Evolutionary conservation across 2,888 invertebrate genomes (phyloP).

Genomic region (Sinodicranocentrus sp.): DNA sequence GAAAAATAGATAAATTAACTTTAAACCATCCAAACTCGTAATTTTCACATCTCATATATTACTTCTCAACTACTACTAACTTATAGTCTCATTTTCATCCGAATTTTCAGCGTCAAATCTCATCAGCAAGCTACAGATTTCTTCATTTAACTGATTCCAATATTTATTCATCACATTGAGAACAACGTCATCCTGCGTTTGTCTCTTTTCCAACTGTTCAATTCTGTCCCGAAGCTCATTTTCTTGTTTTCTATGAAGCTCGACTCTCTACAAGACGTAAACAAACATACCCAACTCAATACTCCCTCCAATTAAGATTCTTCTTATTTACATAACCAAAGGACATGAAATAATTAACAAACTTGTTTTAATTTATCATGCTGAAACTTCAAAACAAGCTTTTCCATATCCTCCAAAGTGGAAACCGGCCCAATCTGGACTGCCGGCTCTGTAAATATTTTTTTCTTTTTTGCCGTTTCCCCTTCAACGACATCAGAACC

Average conservation of each 20-base stretch:
- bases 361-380: constrained; percentile 97
- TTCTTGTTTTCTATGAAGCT: constrained; percentile 93
- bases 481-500: too few relatives aligned
- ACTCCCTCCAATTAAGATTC: too few relatives aligned
- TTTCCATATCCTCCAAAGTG: constrained; percentile 97
- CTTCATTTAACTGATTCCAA: constrained; percentile 98
- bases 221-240: constrained; percentile 93
- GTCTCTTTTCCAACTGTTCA: constrained; percentile 95
- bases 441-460: too few relatives aligned
- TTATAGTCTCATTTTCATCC: constrained; percentile 96
- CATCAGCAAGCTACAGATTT: constrained; percentile 94
- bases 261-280: constrained; percentile 84
- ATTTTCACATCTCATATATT: too few relatives aligned
- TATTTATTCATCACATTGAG: constrained; percentile 98
- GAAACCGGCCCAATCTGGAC: constrained; percentile 96
- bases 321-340: too few relatives aligned
- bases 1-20: constrained; percentile 72
- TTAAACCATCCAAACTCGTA: neutral
- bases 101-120: constrained; percentile 98
- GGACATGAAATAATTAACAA: too few relatives aligned
- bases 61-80: constrained; percentile 80
- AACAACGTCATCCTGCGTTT: constrained; percentile 98
- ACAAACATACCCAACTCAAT: too few relatives aligned
- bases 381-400: constrained; percentile 97
- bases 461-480: too few relatives aligned